phyloP scores from a whole-genome alignment of 2,113 vertebrate genomes.

The Vulpes ferrilata region DNA sequence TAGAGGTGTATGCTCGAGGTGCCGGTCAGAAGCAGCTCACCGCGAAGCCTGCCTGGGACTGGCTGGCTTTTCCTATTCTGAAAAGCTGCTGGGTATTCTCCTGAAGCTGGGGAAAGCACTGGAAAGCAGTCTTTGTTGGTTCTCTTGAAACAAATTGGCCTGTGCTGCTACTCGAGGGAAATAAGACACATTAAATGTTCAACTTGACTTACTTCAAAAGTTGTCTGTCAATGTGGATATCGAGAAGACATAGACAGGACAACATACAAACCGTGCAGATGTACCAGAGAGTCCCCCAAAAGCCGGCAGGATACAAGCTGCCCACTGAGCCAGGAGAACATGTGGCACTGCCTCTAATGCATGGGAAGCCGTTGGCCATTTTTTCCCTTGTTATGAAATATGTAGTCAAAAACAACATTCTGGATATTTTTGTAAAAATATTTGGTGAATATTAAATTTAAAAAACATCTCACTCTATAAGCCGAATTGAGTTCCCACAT shows the following conservation, averaged over 20 bases:
- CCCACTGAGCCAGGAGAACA: background rate
- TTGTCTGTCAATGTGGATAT: background rate
- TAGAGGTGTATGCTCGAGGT: background rate
- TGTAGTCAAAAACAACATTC: constrained; percentile 18
- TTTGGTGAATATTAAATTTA: constrained; percentile 75
- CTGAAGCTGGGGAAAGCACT: rapidly evolving
- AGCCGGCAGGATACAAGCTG: background rate
- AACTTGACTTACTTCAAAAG: constrained; percentile 54
- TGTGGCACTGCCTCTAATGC: background rate
- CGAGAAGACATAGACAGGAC: background rate
- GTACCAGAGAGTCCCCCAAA: background rate
- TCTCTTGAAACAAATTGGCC: background rate
- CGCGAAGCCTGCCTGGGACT: constrained; percentile 38
- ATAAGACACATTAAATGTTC: background rate
- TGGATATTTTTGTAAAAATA: constrained; percentile 68
- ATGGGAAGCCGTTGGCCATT: background rate
- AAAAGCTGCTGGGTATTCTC: constrained; percentile 22
- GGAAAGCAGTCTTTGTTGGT: background rate
- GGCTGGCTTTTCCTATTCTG: constrained; percentile 28
- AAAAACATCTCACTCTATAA: constrained; percentile 59
- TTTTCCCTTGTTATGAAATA: constrained; percentile 14
- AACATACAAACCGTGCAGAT: background rate
- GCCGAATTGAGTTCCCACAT: constrained; percentile 45
- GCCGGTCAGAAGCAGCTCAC: constrained; percentile 39
- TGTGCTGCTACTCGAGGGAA: background rate